Evolutionary conservation across 30 jellyfish, hydroid and myxozoan species (phyloP).

Genomic region (Turritopsis rubra): DNA sequence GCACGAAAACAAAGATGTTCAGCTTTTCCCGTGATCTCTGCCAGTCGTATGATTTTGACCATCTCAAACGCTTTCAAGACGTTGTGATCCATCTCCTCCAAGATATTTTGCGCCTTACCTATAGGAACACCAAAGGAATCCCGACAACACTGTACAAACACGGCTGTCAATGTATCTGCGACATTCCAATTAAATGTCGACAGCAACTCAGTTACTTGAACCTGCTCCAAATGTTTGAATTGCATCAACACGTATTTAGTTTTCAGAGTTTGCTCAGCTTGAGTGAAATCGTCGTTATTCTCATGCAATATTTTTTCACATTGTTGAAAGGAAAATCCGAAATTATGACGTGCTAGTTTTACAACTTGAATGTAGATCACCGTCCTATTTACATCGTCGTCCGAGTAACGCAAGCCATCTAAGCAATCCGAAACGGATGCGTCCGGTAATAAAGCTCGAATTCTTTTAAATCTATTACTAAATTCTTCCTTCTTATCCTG

Average conservation of each 20-base stretch:
- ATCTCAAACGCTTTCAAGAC: conserved; percentile 39
- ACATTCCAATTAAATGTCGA: conserved; percentile 18
- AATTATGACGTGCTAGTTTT: conserved; percentile 20
- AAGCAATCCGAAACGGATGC: conserved; percentile 36
- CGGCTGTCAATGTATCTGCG: background rate
- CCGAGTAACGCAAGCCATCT: conserved; percentile 33
- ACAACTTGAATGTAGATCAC: conserved; percentile 19
- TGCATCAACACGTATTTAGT: background rate
- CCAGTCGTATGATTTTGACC: conserved; percentile 49
- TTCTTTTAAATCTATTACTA: conserved; percentile 15
- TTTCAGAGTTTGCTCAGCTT: conserved; percentile 17
- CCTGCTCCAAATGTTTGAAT: background rate
- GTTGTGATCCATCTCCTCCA: conserved; percentile 17
- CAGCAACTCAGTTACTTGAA: background rate
- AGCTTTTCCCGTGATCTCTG: conserved; percentile 74
- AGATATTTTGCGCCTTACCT: background rate
- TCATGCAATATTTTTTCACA: conserved; percentile 16
- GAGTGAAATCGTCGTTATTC: background rate
- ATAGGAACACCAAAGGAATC: conserved; percentile 18
- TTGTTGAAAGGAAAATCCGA: conserved; percentile 23
- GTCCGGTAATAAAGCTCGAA: conserved; percentile 17
- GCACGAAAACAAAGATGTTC: conserved; percentile 46
- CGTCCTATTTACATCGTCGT: conserved; percentile 11
- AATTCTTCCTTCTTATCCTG: conserved; percentile 14
- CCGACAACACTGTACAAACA: conserved; percentile 15